Base-by-base conservation (phyloP, 2,113 vertebrate species). In the Calyptommatus sinebrachiatus region DNA sequence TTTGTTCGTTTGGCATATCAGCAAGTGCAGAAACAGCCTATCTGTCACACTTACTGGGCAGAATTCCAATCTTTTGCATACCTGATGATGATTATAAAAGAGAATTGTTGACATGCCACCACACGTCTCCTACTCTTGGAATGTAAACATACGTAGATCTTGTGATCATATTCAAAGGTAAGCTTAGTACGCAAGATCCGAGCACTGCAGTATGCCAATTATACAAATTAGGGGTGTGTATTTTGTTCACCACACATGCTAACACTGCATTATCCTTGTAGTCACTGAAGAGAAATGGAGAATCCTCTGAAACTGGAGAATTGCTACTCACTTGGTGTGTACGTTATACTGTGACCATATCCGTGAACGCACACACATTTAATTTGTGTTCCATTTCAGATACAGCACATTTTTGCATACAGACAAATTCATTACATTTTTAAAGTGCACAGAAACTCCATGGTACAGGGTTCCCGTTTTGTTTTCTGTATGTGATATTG, bases 401-500 rank as follows among this genome's bases (percentile, higher is more conserved):
- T 31, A 53, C 67, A 4, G 21, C 76, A 18, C 50, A 7, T 48
- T 62, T 0, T 79, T 68, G 77, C 50, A 80, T 41, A 66, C 84
- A 86, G 21, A 2, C 22, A 62, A 29, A 29, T 31, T 29, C n/a
- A 4, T 29, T 20, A 29, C 12, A 66, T 66, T 29, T 46, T 28
- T 70, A 75, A 83, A 80, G 71, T 68, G 31, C 24, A 79, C 57
- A 85, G 63, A 83, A 83, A 82, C 63, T 76, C 84, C 70, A 67
- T 0, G 20, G 72, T 0, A 1, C 71, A 8, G 31, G 53, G 78
- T 74, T 70, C 69, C 78, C 45, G 26, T 86, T 89, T 87, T 50
- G 48, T 50, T 50, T 50, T 50, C 12, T 57, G 53, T 57, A 57
- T 57, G 53, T 57, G 53, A 89, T 86, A 89, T 78, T 0, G 0